phyloP scores from a whole-genome alignment of 2,113 vertebrate species.

The Hymenochirus boettgeri region DNA sequence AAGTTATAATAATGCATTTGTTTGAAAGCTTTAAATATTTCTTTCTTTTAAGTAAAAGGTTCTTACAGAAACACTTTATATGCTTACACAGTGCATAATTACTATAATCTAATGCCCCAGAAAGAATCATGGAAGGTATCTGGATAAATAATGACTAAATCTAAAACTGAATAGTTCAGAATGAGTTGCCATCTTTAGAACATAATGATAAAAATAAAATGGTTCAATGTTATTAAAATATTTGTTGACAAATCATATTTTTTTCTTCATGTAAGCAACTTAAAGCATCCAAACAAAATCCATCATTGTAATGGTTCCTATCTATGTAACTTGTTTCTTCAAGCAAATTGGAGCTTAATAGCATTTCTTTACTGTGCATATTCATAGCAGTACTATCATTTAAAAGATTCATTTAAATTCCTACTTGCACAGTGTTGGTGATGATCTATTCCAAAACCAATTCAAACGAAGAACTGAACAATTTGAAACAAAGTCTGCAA shows the following conservation, averaged over 20 bases:
- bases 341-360: constrained; percentile 21
- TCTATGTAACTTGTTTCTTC: constrained; percentile 23
- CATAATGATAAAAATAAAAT: constrained; percentile 11
- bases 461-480: background rate
- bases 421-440: background rate
- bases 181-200: background rate
- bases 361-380: constrained; percentile 17
- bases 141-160: background rate
- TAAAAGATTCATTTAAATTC: constrained; percentile 20
- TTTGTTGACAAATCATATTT: constrained; percentile 20
- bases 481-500: background rate
- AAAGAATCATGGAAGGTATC: too few relatives aligned
- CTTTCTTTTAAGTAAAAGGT: too few relatives aligned
- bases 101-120: too few relatives aligned
- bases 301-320: constrained; percentile 17
- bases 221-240: constrained; percentile 1
- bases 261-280: constrained; percentile 11
- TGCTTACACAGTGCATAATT: too few relatives aligned
- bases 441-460: background rate
- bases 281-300: constrained; percentile 14
- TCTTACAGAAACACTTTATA: too few relatives aligned
- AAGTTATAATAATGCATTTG: too few relatives aligned
- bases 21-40: too few relatives aligned
- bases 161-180: background rate
- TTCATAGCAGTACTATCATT: constrained; percentile 16